These are phyloP conservation scores for Grammomys surdaster DNA, from an alignment of 2,113 vertebrate species.

Conservation along the genomic window DNA sequence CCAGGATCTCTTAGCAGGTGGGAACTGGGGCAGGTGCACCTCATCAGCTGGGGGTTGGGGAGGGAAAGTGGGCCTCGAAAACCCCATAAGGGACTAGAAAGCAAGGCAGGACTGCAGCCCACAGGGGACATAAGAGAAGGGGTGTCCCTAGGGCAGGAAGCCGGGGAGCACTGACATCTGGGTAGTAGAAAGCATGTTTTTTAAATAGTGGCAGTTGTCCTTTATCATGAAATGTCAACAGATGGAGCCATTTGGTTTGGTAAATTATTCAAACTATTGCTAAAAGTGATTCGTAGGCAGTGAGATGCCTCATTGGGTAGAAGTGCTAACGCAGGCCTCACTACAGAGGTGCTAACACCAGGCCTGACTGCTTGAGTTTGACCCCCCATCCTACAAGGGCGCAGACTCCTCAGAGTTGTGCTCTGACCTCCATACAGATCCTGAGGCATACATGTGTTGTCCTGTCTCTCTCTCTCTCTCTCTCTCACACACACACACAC, in stretches of 20 bases:
- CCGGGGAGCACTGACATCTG: slow-evolving; percentile 91
- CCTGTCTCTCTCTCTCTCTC: too few relatives aligned
- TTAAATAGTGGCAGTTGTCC: slow-evolving; percentile 91
- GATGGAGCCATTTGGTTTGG: slow-evolving; percentile 86
- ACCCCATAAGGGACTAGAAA: slow-evolving; percentile 82
- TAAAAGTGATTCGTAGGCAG: neutral
- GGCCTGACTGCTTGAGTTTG: neutral
- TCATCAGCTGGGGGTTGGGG: slow-evolving; percentile 57
- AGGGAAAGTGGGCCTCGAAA: slow-evolving; percentile 74
- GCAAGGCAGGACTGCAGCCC: slow-evolving; percentile 35
- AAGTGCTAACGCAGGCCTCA: too few relatives aligned
- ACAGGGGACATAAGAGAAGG: neutral
- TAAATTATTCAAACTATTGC: neutral
- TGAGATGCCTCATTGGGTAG: neutral
- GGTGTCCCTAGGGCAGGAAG: slow-evolving; percentile 86
- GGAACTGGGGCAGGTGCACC: slow-evolving; percentile 65
- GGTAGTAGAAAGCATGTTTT: slow-evolving; percentile 96
- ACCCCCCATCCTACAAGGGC: neutral
- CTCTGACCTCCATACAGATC: neutral
- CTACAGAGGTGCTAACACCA: neutral
- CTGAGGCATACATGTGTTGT: neutral
- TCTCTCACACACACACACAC: neutral
- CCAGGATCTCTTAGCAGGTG: slow-evolving; percentile 45
- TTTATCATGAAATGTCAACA: slow-evolving; percentile 97
- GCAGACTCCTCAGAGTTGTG: neutral